These are phyloP conservation scores for Morpho achilles DNA, from an alignment of 2,888 invertebrate species.

Conservation along the genomic window DNA sequence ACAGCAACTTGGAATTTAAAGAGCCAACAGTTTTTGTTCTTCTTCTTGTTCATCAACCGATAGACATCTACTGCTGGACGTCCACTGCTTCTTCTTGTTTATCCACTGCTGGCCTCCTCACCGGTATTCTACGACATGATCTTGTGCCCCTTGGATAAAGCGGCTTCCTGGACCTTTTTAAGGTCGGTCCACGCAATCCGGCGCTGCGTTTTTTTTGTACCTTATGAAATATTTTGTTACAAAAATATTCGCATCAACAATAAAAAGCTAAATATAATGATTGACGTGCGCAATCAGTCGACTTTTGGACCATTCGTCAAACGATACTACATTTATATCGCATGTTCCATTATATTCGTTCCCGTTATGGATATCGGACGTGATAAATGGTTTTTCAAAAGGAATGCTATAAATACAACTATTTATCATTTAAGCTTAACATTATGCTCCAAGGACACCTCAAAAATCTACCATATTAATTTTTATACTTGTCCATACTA, in stretches of 20 bases:
- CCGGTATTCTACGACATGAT: too few species aligned
- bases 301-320: conserved; percentile 12
- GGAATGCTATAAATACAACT: conserved; percentile 16
- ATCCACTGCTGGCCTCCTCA: too few species aligned
- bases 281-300: conserved; percentile 18
- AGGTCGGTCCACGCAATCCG: too few species aligned
- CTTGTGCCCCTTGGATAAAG: too few species aligned
- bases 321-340: conserved; percentile 15
- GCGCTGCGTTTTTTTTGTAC: too few species aligned
- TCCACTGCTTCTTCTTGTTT: too few species aligned
- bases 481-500: background rate
- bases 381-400: conserved; percentile 18
- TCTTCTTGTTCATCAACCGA: too few species aligned
- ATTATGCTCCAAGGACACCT: conserved; percentile 2
- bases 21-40: too few species aligned
- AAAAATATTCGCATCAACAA: background rate
- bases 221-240: background rate
- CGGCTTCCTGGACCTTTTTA: too few species aligned
- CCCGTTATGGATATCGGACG: conserved; percentile 15
- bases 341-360: conserved; percentile 15
- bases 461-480: background rate
- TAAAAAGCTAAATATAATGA: conserved; percentile 20
- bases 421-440: conserved; percentile 12
- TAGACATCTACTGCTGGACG: too few species aligned
- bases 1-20: too few species aligned